Base-by-base conservation (phyloP, 2,113 vertebrate genomes). In the Elaphurus davidianus region DNA sequence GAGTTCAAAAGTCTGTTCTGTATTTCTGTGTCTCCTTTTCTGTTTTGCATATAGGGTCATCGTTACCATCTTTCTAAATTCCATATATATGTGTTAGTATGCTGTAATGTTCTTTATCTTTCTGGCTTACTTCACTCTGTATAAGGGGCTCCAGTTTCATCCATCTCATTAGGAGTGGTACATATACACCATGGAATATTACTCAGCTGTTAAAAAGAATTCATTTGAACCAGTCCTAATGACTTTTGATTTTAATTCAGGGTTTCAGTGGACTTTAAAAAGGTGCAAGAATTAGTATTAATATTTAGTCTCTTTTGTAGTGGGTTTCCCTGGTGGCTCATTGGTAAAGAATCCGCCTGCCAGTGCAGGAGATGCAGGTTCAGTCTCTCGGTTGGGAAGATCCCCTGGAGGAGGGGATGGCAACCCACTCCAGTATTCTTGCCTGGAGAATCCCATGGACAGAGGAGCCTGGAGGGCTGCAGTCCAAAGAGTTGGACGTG, bases 241-340 rank as follows among this genome's bases (percentile, higher is more conserved):
- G 12, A 95, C 55, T 76, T 47, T 40, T 86, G 12, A 90, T 85
- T 93, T 94, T 95, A 93, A 91, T 89, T 91, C 7, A n/a, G 19
- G 4, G 13, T 96, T 93, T 89, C 47, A 82, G 10, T 78, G 15
- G 52, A 43, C 43, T 85, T 71, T 82, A 60, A 91, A 92, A 19
- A 91, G 16, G 13, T 47, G 10, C 7, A 89, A 54, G 45, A 47
- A 3, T 82, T 76, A 79, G 23, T 91, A 21, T 47, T 71, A 50
- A 25, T 88, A 21, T 59, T 62, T 45, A 93, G 64, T 91, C 36
- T 90, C 23, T 57, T 91, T 94, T 93, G 45, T n/a, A 40, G 36
- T 40, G 67, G 67, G 67, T 6, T 40, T 74, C 67, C 19, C 36
- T 74, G 5, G 67, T 40, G 67, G n/a, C 67, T 74, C 67, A 36